A percentile compares a stretch with the other conserved stretches of the same genome.
Evolutionary conservation across 2,888 invertebrate genomes (phyloP).

Genomic region (Creontiades dilutus): DNA sequence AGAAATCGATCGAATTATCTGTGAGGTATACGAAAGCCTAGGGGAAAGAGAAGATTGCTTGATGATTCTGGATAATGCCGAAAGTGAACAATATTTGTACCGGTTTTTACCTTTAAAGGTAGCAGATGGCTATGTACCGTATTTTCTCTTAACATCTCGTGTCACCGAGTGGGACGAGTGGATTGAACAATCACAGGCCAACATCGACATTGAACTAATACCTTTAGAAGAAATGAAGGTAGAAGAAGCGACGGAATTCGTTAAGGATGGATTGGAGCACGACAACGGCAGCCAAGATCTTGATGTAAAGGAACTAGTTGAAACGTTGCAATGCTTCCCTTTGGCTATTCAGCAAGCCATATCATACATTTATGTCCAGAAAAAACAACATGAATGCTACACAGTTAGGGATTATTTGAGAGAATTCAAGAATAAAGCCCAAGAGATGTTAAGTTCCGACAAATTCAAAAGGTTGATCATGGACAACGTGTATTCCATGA

Average conservation of each 20-base stretch:
- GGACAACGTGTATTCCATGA: background rate
- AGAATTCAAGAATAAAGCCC: background rate
- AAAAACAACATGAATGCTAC: background rate
- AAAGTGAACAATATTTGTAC: background rate
- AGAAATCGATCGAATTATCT: background rate
- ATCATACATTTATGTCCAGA: background rate
- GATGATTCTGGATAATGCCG: background rate
- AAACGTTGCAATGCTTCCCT: background rate
- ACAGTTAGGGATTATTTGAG: background rate
- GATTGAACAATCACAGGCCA: no score
- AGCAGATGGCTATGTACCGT: background rate
- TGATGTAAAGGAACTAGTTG: background rate
- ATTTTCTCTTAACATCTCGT: background rate
- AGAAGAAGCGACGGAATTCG: background rate
- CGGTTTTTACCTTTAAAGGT: background rate
- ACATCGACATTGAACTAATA: background rate
- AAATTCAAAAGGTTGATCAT: background rate
- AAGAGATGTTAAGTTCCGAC: background rate
- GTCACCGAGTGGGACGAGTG: background rate
- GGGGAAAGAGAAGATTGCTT: background rate
- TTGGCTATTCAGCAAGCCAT: conserved; percentile 1
- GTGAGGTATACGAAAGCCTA: background rate
- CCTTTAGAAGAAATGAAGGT: background rate
- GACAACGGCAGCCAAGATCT: background rate
- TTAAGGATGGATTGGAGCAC: background rate